A percentile compares a stretch with the other conserved stretches of the same genome.
Conservation (phyloP, 2,113 vertebrate genomes). For the Tupaia chinensis region DNA sequence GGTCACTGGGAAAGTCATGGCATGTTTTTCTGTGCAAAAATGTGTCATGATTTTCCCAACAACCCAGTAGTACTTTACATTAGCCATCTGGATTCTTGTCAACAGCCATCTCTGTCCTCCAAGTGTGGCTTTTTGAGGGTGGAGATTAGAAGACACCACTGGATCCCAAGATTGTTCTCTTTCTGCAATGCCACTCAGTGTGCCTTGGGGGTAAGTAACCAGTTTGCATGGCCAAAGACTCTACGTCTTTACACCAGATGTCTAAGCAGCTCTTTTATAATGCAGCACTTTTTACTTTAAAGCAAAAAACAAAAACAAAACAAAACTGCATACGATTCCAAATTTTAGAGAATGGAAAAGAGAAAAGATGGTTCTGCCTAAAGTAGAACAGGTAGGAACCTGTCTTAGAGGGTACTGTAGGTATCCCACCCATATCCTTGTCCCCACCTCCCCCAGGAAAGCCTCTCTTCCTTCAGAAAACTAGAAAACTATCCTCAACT, state of each 20-base stretch:
- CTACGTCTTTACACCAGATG: background rate
- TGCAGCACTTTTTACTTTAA: background rate
- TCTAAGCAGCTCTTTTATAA: background rate
- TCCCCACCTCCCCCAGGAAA: background rate
- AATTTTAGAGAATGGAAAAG: background rate
- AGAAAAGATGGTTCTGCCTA: background rate
- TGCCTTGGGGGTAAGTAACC: background rate
- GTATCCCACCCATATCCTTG: background rate
- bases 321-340: background rate
- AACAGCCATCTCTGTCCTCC: too few species aligned
- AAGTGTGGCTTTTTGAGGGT: background rate
- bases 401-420: accelerated
- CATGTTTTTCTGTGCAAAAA: too few species aligned
- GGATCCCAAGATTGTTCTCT: background rate
- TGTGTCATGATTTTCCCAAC: too few species aligned
- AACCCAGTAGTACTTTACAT: background rate
- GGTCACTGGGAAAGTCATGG: too few species aligned
- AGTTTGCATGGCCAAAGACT: background rate
- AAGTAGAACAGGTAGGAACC: background rate
- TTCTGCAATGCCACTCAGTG: background rate
- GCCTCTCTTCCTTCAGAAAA: background rate
- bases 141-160: background rate
- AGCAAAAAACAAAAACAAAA: background rate
- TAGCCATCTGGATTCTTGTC: background rate
- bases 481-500: background rate